phyloP scores from a whole-genome alignment of 2,113 vertebrate genomes.

The Triplophysa dalaica region DNA sequence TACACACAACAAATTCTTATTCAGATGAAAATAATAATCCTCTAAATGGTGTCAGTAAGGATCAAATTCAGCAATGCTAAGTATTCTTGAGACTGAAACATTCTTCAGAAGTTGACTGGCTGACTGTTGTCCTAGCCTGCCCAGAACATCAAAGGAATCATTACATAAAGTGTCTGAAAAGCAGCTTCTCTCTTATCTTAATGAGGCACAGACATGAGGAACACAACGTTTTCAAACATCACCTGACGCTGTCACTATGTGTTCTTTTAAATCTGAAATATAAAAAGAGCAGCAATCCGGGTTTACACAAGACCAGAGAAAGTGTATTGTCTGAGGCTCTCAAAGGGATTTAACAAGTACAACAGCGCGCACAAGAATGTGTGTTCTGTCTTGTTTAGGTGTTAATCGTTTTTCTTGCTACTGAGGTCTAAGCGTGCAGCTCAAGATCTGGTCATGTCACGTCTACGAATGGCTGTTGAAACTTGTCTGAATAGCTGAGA shows the following conservation, averaged over 20 bases:
- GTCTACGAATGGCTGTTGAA: constrained; percentile 26
- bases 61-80: constrained; percentile 6
- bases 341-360: constrained; percentile 4
- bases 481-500: constrained; percentile 24
- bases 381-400: constrained; percentile 22
- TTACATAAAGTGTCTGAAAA: constrained; percentile 44
- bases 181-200: constrained; percentile 25
- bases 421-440: constrained; percentile 9
- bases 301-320: constrained; percentile 19
- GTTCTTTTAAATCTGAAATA: background rate
- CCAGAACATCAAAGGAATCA: constrained; percentile 39
- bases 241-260: background rate
- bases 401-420: constrained; percentile 33
- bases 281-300: background rate
- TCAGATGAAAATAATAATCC: background rate
- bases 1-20: background rate
- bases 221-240: constrained; percentile 5
- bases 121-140: constrained; percentile 35
- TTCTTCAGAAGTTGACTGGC: constrained; percentile 13
- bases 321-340: constrained; percentile 5
- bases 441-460: constrained; percentile 16
- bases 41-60: constrained; percentile 3
- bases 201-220: constrained; percentile 13
- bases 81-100: background rate
- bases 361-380: background rate